Evolutionary conservation across 2,113 vertebrate genomes (phyloP).

Genomic region (Danionella cerebrum): DNA sequence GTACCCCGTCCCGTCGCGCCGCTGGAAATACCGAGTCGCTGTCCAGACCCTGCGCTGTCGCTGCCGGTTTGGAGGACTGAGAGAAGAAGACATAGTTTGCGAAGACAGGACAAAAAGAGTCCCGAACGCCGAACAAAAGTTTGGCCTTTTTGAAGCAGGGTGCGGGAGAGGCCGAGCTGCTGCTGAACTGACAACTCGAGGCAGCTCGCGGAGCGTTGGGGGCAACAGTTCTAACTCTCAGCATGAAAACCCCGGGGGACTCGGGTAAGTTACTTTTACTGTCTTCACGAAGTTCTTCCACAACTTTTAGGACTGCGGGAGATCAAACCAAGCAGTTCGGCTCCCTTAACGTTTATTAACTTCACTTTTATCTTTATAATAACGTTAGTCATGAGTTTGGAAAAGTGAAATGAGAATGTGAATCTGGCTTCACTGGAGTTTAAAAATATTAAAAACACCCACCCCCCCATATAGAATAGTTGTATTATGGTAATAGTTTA

Average conservation of each 20-base stretch:
- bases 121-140: slow-evolving; percentile 2
- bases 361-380: too few relatives aligned
- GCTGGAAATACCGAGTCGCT: not conserved
- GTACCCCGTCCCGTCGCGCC: slow-evolving; percentile 12
- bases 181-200: slow-evolving; percentile 7
- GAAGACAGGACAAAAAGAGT: not conserved
- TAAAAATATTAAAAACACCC: too few relatives aligned
- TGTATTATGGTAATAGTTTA: too few relatives aligned
- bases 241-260: slow-evolving; percentile 43
- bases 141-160: slow-evolving; percentile 9
- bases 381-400: too few relatives aligned
- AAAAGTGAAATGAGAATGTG: too few relatives aligned
- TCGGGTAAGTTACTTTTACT: slow-evolving; percentile 35
- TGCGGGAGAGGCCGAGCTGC: slow-evolving; percentile 11
- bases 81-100: not conserved
- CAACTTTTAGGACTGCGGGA: not conserved
- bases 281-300: not conserved
- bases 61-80: not conserved
- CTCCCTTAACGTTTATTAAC: too few relatives aligned
- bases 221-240: slow-evolving; percentile 13
- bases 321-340: too few relatives aligned
- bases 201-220: not conserved
- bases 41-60: slow-evolving; percentile 2
- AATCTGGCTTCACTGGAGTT: too few relatives aligned
- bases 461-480: too few relatives aligned